These are phyloP conservation scores for Bubalus kerabau DNA, from an alignment of 2,113 vertebrate genomes.

Conservation along the genomic window DNA sequence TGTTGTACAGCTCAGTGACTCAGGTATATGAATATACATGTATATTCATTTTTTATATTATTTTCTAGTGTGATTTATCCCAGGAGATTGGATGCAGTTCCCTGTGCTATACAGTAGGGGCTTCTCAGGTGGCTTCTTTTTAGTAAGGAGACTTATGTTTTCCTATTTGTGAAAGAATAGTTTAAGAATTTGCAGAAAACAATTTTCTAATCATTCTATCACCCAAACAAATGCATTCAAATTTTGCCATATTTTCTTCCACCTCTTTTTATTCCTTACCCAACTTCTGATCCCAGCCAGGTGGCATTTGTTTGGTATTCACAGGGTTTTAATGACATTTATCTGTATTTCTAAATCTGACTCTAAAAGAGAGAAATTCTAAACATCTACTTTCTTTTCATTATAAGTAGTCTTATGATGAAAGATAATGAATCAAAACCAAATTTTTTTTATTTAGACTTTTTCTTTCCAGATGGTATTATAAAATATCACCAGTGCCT, in stretches of 20 bases:
- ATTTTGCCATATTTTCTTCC: background rate
- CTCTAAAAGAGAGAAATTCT: background rate
- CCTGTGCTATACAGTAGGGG: background rate
- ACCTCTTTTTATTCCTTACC: background rate
- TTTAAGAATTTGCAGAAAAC: background rate
- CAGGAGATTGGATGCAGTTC: background rate
- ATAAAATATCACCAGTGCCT: conserved; percentile 2
- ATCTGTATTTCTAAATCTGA: background rate
- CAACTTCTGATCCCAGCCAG: fast-evolving
- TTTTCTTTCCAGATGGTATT: conserved; percentile 28
- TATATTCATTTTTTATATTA: background rate
- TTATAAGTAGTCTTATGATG: background rate
- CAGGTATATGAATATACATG: background rate
- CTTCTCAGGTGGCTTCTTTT: background rate
- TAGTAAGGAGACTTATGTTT: background rate
- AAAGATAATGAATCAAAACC: conserved; percentile 14
- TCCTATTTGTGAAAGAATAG: background rate
- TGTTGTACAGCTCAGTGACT: background rate
- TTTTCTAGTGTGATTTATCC: background rate
- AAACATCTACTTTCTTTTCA: background rate
- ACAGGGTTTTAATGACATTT: background rate
- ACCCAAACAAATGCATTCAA: background rate
- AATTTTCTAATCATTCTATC: background rate
- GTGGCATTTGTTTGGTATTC: background rate
- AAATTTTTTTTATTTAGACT: conserved; percentile 15